Evolutionary conservation across 2,797 vertebrate species (phyloP), one percentile per base, ranked within the genome.

Genomic region (Okamejei kenojei): DNA sequence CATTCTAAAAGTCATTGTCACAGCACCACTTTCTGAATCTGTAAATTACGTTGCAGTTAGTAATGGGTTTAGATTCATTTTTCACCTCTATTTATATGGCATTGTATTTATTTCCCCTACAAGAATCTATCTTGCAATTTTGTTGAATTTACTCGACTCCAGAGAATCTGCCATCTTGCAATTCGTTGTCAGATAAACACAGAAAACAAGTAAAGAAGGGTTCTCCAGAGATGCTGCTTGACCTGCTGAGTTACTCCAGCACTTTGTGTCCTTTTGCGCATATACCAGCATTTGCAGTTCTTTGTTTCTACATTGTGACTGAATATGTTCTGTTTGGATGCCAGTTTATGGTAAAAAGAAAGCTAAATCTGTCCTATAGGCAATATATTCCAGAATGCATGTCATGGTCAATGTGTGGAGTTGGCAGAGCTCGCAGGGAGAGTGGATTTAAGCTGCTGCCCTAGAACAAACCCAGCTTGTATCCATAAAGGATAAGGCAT

Each of bases 331-430:
- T 94, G 93, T 94, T 94, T 92, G 95, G 86, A 68, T 93, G 94
- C 94, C 94, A 93, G 93, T 94, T 95, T 91, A 0, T 1, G 92
- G 94, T 54, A 94, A 93, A 94, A 94, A 95, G 95, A 94, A 45
- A 94, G 90, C 88, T 1, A 19, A 94, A 94, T 90, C 94, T 95
- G 94, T 94, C 94, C 93, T 95, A 93, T 95, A 94, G 94, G 94
- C 94, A 95, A 93, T 94, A 94, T 94, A 94, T 95, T 95, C 94
- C 95, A 95, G 94, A 95, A 94, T 94, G 93, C 94, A 93, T 35
- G 77, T 5, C 2, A 94, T 94, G 94, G 94, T 95, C 95, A 94
- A 94, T 94, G 93, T 78, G 91, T 79, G 93, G 88, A 29, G 78
- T 94, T 95, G 95, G 95, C 94, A 93, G 93, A 71, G 29, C 45